Evolutionary conservation across 1,140 invertebrate genomes (phyloP), one percentile per base, ranked within the genome.

Genomic region (Melipona quadrifasciata): DNA sequence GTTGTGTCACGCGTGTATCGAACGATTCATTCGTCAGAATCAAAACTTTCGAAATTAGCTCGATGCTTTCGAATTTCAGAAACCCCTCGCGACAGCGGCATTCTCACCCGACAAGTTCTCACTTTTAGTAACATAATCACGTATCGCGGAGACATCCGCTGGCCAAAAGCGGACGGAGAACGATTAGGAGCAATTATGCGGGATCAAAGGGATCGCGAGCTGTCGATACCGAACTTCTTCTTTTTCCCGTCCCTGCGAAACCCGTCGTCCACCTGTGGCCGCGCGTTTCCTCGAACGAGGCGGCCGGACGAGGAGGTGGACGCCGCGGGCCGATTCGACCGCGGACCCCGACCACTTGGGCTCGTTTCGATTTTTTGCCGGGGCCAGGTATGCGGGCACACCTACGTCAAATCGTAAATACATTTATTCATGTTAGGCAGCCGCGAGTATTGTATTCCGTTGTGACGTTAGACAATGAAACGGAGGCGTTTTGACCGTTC

Each of bases 381-480:
- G 77, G 71, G 67, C 31, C 68, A 75, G 76, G 85, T 88, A 90
- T 88, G 89, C 89, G 85, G 89, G 89, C 87, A 87, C 89, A 90
- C 89, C 89, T 90, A 90, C 89, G 89, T 90, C 89, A 90, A 90
- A 90, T 90, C 89, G 89, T 90, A 90, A 90, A 90, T 90, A 90
- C 89, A 90, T 90, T 90, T 90, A 90, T 90, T 90, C 89, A 90
- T 90, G 89, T 90, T 88, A 90, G 89, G 79, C 87, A 88, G 82
- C 85, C 83, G 76, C 84, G 81, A 90, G 89, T 90, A 90, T 90
- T 90, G 89, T 90, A 90, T 90, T 90, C 89, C 72, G 68, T 68
- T 80, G 39, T 65, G 57, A 67, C 72, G 84, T 73, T 90, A 90
- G 82, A 90, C 89, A 90, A 90, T 90, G 87, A 89, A 86, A 88